These are phyloP conservation scores for Chionomys nivalis DNA, from an alignment of 2,113 vertebrate genomes.

Conservation along the genomic window DNA sequence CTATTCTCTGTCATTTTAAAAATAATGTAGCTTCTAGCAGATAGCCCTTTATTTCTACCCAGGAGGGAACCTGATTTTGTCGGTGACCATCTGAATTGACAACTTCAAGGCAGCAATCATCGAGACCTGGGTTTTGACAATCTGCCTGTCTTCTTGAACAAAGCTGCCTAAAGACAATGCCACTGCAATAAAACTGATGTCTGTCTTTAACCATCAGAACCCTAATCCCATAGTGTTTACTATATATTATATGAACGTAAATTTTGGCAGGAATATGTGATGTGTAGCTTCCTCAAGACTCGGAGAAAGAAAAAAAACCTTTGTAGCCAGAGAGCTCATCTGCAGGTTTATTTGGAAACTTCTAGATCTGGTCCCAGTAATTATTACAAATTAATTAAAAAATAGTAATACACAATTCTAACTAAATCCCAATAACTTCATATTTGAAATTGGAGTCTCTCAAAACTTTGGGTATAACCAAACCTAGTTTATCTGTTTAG, in stretches of 20 bases:
- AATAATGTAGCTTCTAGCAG: background rate
- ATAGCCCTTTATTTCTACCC: background rate
- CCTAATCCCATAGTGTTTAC: background rate
- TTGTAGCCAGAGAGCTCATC: background rate
- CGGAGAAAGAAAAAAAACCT: background rate
- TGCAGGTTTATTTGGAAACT: background rate
- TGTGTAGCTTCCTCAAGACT: background rate
- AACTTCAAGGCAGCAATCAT: background rate
- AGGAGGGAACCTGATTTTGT: background rate
- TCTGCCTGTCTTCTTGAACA: background rate
- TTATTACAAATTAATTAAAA: background rate
- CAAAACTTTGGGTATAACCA: background rate
- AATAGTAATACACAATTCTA: too few relatives aligned
- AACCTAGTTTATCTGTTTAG: background rate
- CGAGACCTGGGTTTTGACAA: background rate
- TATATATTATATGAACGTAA: background rate
- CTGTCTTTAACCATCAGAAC: accelerated
- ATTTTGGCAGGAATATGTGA: background rate
- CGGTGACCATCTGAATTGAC: background rate
- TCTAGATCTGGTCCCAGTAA: background rate
- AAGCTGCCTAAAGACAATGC: background rate
- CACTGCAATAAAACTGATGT: background rate
- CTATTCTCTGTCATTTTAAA: background rate
- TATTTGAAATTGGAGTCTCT: background rate
- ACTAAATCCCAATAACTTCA: background rate